Percentiles rank a stretch among this genome's conserved stretches.
Conservation (phyloP, 2,113 vertebrate species). For the Pterocles burchelli region DNA sequence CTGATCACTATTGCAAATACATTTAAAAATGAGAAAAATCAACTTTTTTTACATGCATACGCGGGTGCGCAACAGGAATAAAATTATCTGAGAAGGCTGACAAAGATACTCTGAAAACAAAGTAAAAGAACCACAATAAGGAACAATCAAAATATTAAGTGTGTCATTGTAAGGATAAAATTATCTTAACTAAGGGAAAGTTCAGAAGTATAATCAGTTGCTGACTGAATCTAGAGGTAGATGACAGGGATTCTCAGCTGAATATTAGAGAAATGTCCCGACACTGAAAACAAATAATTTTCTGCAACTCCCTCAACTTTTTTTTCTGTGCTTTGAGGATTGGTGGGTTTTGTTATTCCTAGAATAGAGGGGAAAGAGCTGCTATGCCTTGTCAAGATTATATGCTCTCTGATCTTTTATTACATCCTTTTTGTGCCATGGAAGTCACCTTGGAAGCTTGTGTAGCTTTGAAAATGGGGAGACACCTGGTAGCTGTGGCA, state of each 20-base stretch:
- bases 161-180: neutral
- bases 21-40: neutral
- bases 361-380: neutral
- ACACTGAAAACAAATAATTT: neutral
- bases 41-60: neutral
- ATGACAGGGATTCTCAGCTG: neutral
- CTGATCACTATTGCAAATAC: neutral
- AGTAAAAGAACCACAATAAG: neutral
- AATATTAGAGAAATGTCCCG: neutral
- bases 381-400: neutral
- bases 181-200: neutral
- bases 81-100: neutral
- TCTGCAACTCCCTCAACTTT: neutral
- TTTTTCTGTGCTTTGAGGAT: neutral
- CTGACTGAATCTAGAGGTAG: neutral
- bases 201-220: neutral
- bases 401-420: neutral
- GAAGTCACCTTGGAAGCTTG: neutral
- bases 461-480: neutral
- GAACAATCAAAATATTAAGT: neutral
- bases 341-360: neutral
- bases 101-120: neutral
- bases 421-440: neutral
- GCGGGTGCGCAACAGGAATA: neutral
- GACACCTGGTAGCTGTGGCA: neutral